phyloP scores from a whole-genome alignment of 2,113 vertebrate genomes.

The Vicugna pacos region DNA sequence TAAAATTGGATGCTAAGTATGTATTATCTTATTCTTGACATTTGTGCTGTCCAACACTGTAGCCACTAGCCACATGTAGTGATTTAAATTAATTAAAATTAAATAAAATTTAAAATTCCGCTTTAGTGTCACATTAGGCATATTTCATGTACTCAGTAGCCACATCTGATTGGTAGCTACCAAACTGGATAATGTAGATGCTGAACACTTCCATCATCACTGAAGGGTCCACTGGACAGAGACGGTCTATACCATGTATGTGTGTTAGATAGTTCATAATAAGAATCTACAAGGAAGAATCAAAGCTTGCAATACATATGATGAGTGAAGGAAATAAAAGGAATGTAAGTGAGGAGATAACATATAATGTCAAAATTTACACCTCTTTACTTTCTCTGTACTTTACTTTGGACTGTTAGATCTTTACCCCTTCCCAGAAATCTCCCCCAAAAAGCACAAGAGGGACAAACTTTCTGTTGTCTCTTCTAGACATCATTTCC shows the following conservation, averaged over 20 bases:
- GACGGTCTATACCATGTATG: background rate
- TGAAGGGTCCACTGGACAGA: background rate
- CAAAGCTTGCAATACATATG: background rate
- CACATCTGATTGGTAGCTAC: background rate
- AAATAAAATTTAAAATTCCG: background rate
- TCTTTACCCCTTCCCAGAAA: background rate
- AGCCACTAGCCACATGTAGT: background rate
- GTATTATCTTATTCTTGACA: background rate
- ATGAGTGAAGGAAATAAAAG: slow-evolving; percentile 7
- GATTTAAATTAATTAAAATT: slow-evolving; percentile 11
- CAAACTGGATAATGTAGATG: background rate
- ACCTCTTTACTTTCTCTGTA: background rate
- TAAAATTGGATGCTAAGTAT: background rate
- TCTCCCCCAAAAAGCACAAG: background rate
- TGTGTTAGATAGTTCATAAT: background rate
- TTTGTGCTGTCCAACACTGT: background rate
- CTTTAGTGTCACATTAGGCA: background rate
- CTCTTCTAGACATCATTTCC: background rate
- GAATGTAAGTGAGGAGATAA: background rate
- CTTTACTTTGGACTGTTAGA: background rate
- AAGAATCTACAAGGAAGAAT: background rate
- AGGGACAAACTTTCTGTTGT: background rate
- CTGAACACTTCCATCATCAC: background rate
- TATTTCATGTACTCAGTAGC: background rate
- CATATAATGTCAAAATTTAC: background rate